These are phyloP conservation scores for Catocala fraxini DNA, from an alignment of 2,888 invertebrate species.

Conservation along the genomic window DNA sequence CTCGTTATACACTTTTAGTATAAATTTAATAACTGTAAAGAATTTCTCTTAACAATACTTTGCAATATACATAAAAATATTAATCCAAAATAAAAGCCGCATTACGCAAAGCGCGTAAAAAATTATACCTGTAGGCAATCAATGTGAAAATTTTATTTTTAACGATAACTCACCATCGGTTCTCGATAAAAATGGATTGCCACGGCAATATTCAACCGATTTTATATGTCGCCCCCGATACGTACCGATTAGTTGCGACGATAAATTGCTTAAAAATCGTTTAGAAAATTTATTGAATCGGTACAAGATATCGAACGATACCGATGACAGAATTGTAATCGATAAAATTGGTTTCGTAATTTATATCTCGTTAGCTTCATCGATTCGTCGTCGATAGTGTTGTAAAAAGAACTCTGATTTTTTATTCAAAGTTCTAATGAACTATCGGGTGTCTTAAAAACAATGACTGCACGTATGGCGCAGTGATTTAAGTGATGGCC, in stretches of 20 bases:
- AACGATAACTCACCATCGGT: constrained; percentile 18
- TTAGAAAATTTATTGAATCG: constrained; percentile 37
- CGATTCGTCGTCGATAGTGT: constrained; percentile 2
- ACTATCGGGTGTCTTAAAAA: no score
- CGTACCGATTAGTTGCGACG: constrained; percentile 30
- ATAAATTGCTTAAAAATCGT: constrained; percentile 35
- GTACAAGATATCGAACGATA: constrained; percentile 34
- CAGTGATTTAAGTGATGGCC: no score
- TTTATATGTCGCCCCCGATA: constrained; percentile 38
- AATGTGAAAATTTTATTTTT: constrained; percentile 25
- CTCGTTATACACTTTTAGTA: no score
- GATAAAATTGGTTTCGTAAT: constrained; percentile 22
- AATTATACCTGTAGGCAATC: constrained; percentile 12
- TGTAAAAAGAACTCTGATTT: no score
- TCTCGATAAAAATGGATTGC: constrained; percentile 30
- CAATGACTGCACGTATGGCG: no score
- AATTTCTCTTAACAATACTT: no score
- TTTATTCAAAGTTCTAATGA: no score
- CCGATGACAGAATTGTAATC: constrained; percentile 32
- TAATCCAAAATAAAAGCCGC: neutral
- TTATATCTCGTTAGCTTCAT: constrained; percentile 21
- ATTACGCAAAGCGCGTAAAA: constrained; percentile 14
- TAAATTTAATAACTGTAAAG: no score
- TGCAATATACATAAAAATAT: neutral
- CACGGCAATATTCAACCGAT: constrained; percentile 35